phyloP scores from a whole-genome alignment of 2,888 invertebrate species.

The Epistrophella euchroma region DNA sequence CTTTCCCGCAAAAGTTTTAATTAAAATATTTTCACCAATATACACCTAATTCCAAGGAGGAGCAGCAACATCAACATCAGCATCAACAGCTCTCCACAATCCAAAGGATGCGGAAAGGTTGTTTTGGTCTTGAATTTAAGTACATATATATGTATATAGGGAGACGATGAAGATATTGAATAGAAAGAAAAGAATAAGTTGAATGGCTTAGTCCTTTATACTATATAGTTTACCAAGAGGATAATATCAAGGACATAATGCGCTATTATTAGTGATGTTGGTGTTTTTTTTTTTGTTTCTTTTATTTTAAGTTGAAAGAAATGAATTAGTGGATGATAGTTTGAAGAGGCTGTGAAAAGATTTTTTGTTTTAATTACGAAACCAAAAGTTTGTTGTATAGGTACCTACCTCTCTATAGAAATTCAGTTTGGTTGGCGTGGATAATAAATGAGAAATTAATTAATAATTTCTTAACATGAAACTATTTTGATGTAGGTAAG shows the following conservation, averaged over 20 bases:
- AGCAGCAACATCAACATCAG: neutral
- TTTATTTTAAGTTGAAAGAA: constrained; percentile 22
- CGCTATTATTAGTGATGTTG: constrained; percentile 67
- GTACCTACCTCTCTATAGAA: neutral
- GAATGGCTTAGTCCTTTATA: constrained; percentile 63
- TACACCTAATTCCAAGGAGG: constrained; percentile 51
- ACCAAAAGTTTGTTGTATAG: constrained; percentile 53
- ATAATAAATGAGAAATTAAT: constrained; percentile 73
- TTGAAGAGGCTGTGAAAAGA: constrained; percentile 59
- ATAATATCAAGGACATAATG: constrained; percentile 74
- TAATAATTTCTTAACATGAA: constrained; percentile 71
- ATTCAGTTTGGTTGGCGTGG: constrained; percentile 19
- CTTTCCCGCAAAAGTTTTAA: constrained; percentile 68
- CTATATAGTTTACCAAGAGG: constrained; percentile 45
- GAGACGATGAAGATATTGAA: constrained; percentile 26
- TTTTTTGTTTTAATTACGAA: constrained; percentile 57
- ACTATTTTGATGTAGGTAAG: constrained; percentile 41
- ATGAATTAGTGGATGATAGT: constrained; percentile 25
- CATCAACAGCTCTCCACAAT: neutral
- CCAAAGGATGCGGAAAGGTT: constrained; percentile 16
- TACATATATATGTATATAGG: neutral
- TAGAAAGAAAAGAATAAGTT: constrained; percentile 64
- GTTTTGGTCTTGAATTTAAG: constrained; percentile 38
- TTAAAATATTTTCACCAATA: constrained; percentile 75
- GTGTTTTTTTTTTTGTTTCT: neutral